Percentiles rank a stretch among this genome's conserved stretches.
Evolutionary conservation across 2,888 invertebrate genomes (phyloP).

Genomic region (Empis livida): DNA sequence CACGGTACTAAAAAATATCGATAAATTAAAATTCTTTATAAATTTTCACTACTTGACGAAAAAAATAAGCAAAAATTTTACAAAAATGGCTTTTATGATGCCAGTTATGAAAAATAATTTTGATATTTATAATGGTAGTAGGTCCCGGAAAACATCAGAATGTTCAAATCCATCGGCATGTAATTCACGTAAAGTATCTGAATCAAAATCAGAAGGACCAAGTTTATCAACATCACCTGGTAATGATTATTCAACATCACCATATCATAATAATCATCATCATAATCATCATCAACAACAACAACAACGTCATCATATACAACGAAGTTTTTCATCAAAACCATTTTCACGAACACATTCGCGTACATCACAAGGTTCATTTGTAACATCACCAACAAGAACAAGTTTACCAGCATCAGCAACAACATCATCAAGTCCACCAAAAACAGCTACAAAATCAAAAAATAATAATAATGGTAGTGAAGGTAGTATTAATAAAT

Average conservation of each 20-base stretch:
- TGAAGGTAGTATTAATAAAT: slow-evolving; percentile 53
- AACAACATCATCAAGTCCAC: slow-evolving; percentile 33
- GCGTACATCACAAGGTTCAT: slow-evolving; percentile 48
- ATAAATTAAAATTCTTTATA: neutral
- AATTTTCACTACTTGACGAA: neutral
- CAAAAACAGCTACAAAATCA: slow-evolving; percentile 37
- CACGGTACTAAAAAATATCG: neutral
- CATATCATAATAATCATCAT: slow-evolving; percentile 43
- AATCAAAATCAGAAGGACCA: slow-evolving; percentile 46
- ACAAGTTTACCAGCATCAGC: slow-evolving; percentile 35
- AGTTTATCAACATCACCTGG: slow-evolving; percentile 53
- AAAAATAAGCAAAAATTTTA: neutral
- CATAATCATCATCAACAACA: slow-evolving; percentile 18
- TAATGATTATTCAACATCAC: slow-evolving; percentile 39
- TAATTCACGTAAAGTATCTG: slow-evolving; percentile 51
- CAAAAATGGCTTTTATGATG: slow-evolving; percentile 85
- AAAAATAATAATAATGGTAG: slow-evolving; percentile 31
- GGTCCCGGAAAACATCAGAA: slow-evolving; percentile 64
- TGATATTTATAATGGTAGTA: slow-evolving; percentile 74
- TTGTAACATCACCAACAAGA: slow-evolving; percentile 49
- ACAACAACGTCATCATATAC: slow-evolving; percentile 31
- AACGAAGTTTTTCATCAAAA: slow-evolving; percentile 39
- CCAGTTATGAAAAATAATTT: slow-evolving; percentile 88
- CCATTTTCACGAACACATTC: slow-evolving; percentile 47
- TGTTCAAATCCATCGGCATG: slow-evolving; percentile 38